Base-by-base conservation (phyloP, 2,888 invertebrate species). In the Acronicta alni region DNA sequence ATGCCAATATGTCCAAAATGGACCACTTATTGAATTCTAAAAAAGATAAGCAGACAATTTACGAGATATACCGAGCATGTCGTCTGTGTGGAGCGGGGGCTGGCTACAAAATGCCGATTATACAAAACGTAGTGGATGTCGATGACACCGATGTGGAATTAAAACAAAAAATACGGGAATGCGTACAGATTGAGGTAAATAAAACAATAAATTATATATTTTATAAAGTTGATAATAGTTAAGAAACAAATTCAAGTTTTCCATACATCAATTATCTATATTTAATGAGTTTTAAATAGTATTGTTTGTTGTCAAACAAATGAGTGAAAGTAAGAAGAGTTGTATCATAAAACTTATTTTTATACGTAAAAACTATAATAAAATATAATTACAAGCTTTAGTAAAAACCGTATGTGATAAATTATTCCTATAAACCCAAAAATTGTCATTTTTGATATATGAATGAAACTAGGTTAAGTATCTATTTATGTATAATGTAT, bases 71-170 rank as follows among this genome's bases (percentile, higher is more conserved):
- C 63, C 80, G 92, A 77, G 89, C 92, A 80, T 94, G 94, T 82
- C 90, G 94, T 0, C 82, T 94, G 1, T 94, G 94, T 67, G 94
- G 94, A 2, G 90, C 89, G 0, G 92, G 93, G 32, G 92, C 92
- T 26, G 94, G 94, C 66, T 94, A 94, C 83, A 93, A 93, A 86
- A 94, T 94, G 94, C 94, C 94, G 0, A 94, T 94, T 53, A 87
- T 94, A 12, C 94, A 94, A 62, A 90, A 84, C 58, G 83, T 93
- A 43, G 74, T 92, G 0, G 83, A 87, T 18, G 48, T 88, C 2
- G 89, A 88, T 3, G 83, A 79, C 5, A 70, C 79, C 15, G 91
- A 89, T 53, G 74, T 91, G 1, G 89, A 91, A 77, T 80, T 94
- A 16, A 83, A 75, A 42, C 85, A 90, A 66, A 94, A 94, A 88